Percentiles rank a stretch among this genome's conserved stretches.
Conservation (phyloP, 2,113 vertebrate species). For the Gymnobelideus leadbeateri region DNA sequence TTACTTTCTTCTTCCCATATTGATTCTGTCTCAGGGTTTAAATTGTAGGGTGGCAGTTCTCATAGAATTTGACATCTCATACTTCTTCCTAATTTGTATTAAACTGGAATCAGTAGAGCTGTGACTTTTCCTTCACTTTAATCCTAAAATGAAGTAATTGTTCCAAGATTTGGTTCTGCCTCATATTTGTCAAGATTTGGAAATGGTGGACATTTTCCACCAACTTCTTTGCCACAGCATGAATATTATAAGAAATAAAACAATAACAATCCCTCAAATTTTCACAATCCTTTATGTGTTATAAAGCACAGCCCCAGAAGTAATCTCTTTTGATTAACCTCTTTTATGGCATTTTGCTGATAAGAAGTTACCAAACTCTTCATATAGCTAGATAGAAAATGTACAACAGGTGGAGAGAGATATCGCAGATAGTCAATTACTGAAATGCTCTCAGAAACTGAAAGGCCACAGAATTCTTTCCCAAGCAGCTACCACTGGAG, state of each 20-base stretch:
- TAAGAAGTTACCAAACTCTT: neutral
- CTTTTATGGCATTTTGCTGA: neutral
- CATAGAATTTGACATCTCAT: conserved; percentile 10
- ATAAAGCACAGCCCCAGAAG: neutral
- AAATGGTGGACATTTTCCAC: neutral
- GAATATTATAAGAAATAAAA: neutral
- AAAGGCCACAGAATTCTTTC: neutral
- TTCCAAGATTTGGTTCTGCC: neutral
- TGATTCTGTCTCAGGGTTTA: neutral
- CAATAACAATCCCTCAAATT: neutral
- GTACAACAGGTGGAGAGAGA: neutral
- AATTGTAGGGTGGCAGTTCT: neutral
- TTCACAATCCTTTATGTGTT: neutral
- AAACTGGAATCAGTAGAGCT: neutral
- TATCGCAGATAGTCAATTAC: neutral
- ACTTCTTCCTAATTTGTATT: neutral
- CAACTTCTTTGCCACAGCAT: neutral
- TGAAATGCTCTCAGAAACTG: neutral
- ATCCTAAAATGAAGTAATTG: neutral
- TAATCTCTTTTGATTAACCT: neutral
- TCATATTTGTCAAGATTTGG: neutral
- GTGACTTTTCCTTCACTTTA: neutral
- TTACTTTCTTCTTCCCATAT: neutral
- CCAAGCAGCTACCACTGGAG: neutral
- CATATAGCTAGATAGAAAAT: neutral